Conservation (phyloP, 2,888 invertebrate species). For the Hoplodrina ambigua region DNA sequence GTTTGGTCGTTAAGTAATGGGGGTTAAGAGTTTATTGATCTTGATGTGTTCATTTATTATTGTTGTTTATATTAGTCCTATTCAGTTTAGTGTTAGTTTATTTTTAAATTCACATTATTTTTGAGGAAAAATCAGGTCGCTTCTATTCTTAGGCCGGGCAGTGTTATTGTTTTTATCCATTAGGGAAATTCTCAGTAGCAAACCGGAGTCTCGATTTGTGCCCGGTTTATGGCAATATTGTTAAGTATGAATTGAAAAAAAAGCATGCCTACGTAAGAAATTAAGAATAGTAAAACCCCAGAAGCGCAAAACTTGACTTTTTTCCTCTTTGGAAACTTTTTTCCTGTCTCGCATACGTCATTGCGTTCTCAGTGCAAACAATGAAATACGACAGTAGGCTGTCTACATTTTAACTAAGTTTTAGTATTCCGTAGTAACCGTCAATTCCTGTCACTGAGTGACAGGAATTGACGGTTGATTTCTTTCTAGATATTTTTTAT, state of each 20-base stretch:
- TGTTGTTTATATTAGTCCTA: neutral
- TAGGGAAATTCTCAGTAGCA: no score
- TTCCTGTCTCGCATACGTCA: conserved; percentile 16
- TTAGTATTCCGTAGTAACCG: no score
- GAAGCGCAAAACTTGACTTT: conserved; percentile 4
- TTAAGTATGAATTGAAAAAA: no score
- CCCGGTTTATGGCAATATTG: no score
- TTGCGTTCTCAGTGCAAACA: conserved; percentile 26
- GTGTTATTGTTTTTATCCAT: no score
- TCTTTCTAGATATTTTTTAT: no score
- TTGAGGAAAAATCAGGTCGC: no score
- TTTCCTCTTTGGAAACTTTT: conserved; percentile 19
- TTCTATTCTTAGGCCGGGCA: no score
- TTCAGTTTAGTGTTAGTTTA: neutral
- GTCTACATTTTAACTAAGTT: conserved; percentile 35
- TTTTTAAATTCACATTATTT: neutral
- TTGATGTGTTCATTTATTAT: conserved; percentile 35
- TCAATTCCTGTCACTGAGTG: no score
- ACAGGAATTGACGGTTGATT: no score
- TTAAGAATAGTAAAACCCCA: conserved; percentile 14
- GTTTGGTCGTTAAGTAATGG: conserved; percentile 27
- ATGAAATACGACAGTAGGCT: conserved; percentile 19
- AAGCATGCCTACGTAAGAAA: neutral
- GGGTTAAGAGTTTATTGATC: conserved; percentile 23
- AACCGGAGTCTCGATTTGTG: no score